These are phyloP conservation scores for Pomacea canaliculata DNA, from an alignment of 2,888 invertebrate species.

Conservation along the genomic window DNA sequence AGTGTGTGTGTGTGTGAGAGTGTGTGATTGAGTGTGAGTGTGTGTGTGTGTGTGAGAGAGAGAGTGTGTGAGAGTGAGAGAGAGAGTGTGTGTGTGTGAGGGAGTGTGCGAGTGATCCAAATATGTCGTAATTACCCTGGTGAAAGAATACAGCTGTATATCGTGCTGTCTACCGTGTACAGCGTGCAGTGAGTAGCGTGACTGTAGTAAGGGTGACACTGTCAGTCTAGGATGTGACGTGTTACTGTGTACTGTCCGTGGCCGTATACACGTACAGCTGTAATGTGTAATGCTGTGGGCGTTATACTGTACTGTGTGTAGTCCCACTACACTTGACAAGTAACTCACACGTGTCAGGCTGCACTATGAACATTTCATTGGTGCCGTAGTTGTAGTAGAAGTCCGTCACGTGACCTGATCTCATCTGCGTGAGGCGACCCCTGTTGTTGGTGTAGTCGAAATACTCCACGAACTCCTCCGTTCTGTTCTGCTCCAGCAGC, in stretches of 20 bases:
- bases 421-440: slow-evolving; percentile 7
- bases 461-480: slow-evolving; percentile 17
- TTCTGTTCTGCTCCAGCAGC: slow-evolving; percentile 17
- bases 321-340: too few species aligned
- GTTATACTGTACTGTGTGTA: background rate
- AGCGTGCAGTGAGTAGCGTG: too few species aligned
- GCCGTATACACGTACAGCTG: background rate
- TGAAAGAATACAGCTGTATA: too few species aligned
- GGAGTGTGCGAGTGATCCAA: background rate
- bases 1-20: too few species aligned
- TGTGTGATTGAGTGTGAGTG: too few species aligned
- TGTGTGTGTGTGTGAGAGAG: background rate
- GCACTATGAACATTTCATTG: slow-evolving; percentile 18
- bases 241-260: background rate
- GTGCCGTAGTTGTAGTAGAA: slow-evolving; percentile 21
- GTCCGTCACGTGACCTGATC: slow-evolving; percentile 7
- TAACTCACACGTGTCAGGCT: slow-evolving; percentile 16
- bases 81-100: background rate
- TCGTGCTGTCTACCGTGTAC: too few species aligned
- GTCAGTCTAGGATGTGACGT: too few species aligned
- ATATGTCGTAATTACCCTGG: too few species aligned
- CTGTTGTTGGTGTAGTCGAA: slow-evolving; percentile 22
- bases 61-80: background rate
- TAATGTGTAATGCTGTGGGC: background rate
- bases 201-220: too few species aligned